These are phyloP conservation scores for Craterocephalus amniculus DNA, from an alignment of 2,797 vertebrate genomes.

Conservation along the genomic window DNA sequence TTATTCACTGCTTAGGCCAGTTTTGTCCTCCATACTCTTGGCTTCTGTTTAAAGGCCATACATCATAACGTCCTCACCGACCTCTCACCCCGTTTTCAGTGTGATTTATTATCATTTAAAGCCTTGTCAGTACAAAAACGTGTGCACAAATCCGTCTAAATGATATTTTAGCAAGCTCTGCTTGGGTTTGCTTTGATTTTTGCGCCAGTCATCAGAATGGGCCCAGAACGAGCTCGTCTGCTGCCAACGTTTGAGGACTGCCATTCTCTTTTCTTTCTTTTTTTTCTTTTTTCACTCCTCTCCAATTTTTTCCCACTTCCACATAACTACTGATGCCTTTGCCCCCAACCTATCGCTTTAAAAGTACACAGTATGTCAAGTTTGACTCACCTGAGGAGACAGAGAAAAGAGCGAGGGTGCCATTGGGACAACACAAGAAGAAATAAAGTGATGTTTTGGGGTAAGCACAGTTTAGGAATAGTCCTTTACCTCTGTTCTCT, in stretches of 20 bases:
- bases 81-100: slow-evolving; percentile 24
- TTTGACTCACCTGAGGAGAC: slow-evolving; percentile 81
- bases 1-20: slow-evolving; percentile 35
- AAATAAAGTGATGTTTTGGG: slow-evolving; percentile 84
- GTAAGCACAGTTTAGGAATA: slow-evolving; percentile 86
- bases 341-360: slow-evolving; percentile 75
- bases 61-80: slow-evolving; percentile 15
- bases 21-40: slow-evolving; percentile 57
- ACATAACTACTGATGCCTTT: slow-evolving; percentile 63
- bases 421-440: slow-evolving; percentile 80
- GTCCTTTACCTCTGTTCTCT: slow-evolving; percentile 76
- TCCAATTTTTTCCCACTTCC: slow-evolving; percentile 39
- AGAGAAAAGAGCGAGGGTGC: slow-evolving; percentile 77
- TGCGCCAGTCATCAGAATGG: slow-evolving; percentile 27
- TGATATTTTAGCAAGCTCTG: slow-evolving; percentile 13
- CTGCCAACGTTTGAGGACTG: slow-evolving; percentile 65
- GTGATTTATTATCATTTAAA: not conserved
- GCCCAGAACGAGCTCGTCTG: slow-evolving; percentile 39
- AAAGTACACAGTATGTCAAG: slow-evolving; percentile 81
- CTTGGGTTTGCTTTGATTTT: slow-evolving; percentile 23
- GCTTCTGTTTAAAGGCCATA: slow-evolving; percentile 45
- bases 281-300: slow-evolving; percentile 41
- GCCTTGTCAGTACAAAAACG: slow-evolving; percentile 6
- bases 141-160: slow-evolving; percentile 27
- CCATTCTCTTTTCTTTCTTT: slow-evolving; percentile 50